Base-by-base conservation (phyloP, 1,140 invertebrate genomes). In the Cydia fagiglandana region DNA sequence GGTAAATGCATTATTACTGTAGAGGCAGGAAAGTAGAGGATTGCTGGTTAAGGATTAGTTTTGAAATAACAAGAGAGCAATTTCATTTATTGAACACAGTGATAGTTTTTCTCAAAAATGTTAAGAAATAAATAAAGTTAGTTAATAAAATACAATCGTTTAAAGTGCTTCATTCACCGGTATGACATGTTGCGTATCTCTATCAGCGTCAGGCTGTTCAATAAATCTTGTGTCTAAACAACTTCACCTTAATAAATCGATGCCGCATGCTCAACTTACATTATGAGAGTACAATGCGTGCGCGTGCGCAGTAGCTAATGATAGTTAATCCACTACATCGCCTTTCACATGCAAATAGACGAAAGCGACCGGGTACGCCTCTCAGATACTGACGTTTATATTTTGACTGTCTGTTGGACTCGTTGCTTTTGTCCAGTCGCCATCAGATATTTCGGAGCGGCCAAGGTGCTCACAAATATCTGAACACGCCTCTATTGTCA, bases 271-370 rank as follows among this genome's bases (percentile, higher is more conserved):
- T 61, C 20, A 56, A 56, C 56, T 61, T 61, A 61, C 56, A 24
- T 61, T 61, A 24, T 61, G 17, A 61, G 17, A 61, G 56, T 61
- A 24, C 56, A 61, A 61, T 24, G 56, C 56, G 56, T 61, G 4
- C 56, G 56, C 56, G 56, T 61, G 56, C 56, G 24, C 56, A 61
- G 56, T 61, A 61, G 56, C 56, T 61, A 61, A 61, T 61, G 56
- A 61, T n/a, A 61, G 56, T 61, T 61, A 61, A 61, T 61, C 56
- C 56, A 56, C 53, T 56, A 17, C n/a, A 56, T 2, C 10, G 7
- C 56, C 17, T 24, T 24, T 6, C 9, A 61, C 56, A 1, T 24
- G 56, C 56, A 20, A 61, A 61, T 20, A 61, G 56, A 10, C 20
- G 56, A 24, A 61, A 61, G 56, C 20, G 56, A 61, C 56, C 17